phyloP scores from a whole-genome alignment of 2,888 invertebrate genomes.

The Vanessa cardui region DNA sequence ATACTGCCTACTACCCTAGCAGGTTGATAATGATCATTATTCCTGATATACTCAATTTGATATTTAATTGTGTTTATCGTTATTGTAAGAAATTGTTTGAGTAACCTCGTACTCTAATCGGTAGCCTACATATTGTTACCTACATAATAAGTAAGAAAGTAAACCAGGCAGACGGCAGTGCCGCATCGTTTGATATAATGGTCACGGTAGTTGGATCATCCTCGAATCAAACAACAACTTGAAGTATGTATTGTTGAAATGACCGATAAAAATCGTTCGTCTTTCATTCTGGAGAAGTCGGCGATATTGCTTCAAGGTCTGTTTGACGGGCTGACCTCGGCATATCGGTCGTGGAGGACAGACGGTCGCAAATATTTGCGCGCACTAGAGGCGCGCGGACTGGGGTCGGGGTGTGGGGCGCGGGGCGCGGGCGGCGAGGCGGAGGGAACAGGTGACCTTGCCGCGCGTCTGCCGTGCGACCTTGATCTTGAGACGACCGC shows the following conservation, averaged over 20 bases:
- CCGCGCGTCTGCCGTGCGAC: constrained; percentile 75
- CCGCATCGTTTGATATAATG: constrained; percentile 35
- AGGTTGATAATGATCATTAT: too few relatives aligned
- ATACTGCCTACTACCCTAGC: too few relatives aligned
- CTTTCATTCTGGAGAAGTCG: constrained; percentile 74
- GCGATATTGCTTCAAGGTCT: constrained; percentile 79
- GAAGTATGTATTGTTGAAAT: constrained; percentile 43
- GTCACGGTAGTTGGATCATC: constrained; percentile 35
- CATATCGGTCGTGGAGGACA: constrained; percentile 82
- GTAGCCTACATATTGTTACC: constrained; percentile 20
- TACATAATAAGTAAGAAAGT: constrained; percentile 38
- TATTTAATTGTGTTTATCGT: constrained; percentile 1
- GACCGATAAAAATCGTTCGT: constrained; percentile 61
- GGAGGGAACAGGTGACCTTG: constrained; percentile 68
- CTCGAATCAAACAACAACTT: constrained; percentile 27
- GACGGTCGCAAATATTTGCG: constrained; percentile 81
- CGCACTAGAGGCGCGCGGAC: constrained; percentile 60
- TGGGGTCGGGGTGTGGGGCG: constrained; percentile 43
- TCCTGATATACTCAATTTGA: too few relatives aligned
- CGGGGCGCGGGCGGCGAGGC: constrained; percentile 42
- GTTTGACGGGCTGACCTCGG: constrained; percentile 77
- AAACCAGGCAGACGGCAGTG: constrained; percentile 36
- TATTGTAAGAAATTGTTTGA: not conserved
- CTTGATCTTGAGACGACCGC: constrained; percentile 83
- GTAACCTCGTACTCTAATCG: constrained; percentile 17